Conservation (phyloP, 2,113 vertebrate genomes). For the Ascaphus truei region DNA sequence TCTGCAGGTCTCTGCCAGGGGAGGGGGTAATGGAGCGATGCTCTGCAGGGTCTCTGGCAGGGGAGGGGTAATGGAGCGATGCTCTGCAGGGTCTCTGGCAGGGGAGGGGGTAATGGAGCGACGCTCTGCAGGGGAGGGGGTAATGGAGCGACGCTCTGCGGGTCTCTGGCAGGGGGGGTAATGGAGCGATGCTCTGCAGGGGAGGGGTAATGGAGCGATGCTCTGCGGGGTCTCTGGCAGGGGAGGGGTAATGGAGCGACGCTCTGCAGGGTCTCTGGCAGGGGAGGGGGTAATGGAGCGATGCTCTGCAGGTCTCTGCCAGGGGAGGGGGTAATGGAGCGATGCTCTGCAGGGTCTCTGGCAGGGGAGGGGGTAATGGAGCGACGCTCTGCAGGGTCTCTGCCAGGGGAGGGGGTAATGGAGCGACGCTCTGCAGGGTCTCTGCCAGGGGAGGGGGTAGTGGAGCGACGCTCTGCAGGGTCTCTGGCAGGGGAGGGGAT, state of each 20-base stretch:
- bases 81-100: background rate
- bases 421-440: too few species aligned
- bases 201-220: too few species aligned
- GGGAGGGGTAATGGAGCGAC: too few species aligned
- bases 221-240: too few species aligned
- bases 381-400: background rate
- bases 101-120: slow-evolving; percentile 13
- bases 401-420: background rate
- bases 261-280: too few species aligned
- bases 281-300: too few species aligned
- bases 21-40: background rate
- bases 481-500: background rate
- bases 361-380: slow-evolving; percentile 1
- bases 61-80: background rate
- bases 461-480: background rate
- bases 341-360: background rate
- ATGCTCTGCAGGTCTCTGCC: background rate
- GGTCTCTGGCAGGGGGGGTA: background rate
- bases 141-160: background rate
- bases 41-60: background rate
- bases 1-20: too few species aligned
- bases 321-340: background rate
- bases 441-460: too few species aligned
- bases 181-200: too few species aligned
- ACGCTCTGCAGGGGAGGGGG: background rate